Base-by-base conservation (phyloP, 2,888 invertebrate genomes). In the Caenorhabditis japonica region DNA sequence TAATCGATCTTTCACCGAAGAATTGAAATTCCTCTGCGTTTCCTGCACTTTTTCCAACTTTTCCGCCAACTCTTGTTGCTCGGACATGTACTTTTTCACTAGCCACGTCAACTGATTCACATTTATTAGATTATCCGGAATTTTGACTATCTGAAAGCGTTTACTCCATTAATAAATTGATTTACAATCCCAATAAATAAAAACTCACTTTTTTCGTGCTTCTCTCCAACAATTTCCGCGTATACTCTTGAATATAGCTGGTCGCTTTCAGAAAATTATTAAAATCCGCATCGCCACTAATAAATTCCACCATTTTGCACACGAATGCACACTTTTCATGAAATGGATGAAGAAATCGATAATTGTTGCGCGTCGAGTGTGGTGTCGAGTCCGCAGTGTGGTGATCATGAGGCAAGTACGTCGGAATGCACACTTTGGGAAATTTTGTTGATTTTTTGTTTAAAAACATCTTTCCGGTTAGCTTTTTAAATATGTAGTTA, bases 191-290 rank as follows among this genome's bases (percentile, higher is more conserved):
- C 15, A 3, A 2, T 7, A 30, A 47, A 2, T 17, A 5, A 7
- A 2, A 23, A 55, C 62, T 53, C 34, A 62, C 62, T 12, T 38
- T 44, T 33, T n/a, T 36, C n/a, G 53, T 15, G 34, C 38, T 39
- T 7, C 55, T 30, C 10, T 39, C 53, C 15, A 62, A 15, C 15
- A 62, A 27, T 10, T 33, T 17, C 27, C 33, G 23, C 2, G 62
- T 62, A 23, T 38, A 62, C 2, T 62, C 46, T 33, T 62, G 62
- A 62, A 62, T 55, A 53, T 44, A 62, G 13, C 25, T 47, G 17
- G 46, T 46, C 4, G 62, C 62, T 27, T 62, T 47, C 15, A 55
- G 15, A 23, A 43, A 55, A 46, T 53, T 55, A 33, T 53, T 12
- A 46, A 34, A 46, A 8, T 56, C 56, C 23, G 27, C n/a, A 36